Base-by-base conservation (phyloP, 2,888 invertebrate species). In the Drosophila testacea region DNA sequence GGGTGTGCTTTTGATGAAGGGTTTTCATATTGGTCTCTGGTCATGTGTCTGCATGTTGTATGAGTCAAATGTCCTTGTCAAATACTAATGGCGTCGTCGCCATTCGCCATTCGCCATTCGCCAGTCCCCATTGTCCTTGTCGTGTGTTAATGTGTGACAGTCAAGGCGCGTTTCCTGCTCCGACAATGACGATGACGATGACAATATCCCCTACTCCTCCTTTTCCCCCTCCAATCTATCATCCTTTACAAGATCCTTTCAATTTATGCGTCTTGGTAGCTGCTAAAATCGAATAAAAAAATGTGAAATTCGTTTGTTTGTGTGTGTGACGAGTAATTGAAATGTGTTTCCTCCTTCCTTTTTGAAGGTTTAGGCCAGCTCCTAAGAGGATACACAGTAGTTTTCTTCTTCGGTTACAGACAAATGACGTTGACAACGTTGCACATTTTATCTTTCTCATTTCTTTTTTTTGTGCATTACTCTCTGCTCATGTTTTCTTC, bases 11-110 rank as follows among this genome's bases (percentile, higher is more conserved):
- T 7, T 39, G 44, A 22, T 22, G 34, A 32, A 52, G 42, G 51
- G 36, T 41, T 51, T 51, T 51, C 28, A 38, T 42, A 50, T 56
- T 48, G 59, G 69, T 55, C 55, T 60, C 9, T 52, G 68, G 46
- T 44, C 59, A 52, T 68, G 71, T 62, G 71, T 63, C 62, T 69
- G 57, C 59, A 69, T 66, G 66, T 67, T 54, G 56, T 51, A 64
- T 77, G 71, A 75, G 73, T 67, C 76, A 73, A 74, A 79, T 81
- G 86, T 80, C 84, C 86, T 84, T 84, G 86, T 81, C 79, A 75
- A 77, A 81, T 73, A 81, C 84, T 85, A 86, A 85, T 85, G 84
- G 84, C 86, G 81, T 73, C 79, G 80, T 73, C 74, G 79, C 70
- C 79, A 69, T 65, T 55, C 48, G 30, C 52, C 38, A 27, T n/a